Evolutionary conservation across 2,113 vertebrate genomes (phyloP), one percentile per base, ranked within the genome.

Genomic region (Semnornis frantzii): DNA sequence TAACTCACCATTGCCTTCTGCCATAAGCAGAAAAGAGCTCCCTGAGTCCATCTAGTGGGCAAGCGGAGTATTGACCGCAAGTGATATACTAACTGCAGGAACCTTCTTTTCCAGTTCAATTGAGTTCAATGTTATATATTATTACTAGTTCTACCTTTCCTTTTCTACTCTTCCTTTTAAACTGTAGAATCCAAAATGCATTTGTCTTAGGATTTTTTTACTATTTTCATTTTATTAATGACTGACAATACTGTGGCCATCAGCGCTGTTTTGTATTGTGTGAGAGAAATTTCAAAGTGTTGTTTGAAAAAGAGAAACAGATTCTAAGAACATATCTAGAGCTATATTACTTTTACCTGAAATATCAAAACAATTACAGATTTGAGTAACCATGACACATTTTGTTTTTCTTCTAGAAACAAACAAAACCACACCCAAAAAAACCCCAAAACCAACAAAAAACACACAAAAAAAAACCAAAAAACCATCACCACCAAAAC

Each of bases 181-280:
- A 34, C 24, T 30, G 15, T 19, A 89, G 21, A 68, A 57, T 37
- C 12, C 77, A 66, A 90, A 79, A 23, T 1, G 3, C 24, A 7
- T 55, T 88, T 83, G 19, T 15, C 14, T 72, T 33, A 15, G 7
- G 6, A 84, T 74, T 66, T 84, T 8, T 19, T 8, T 11, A 60
- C 71, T 80, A n/a, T 46, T 62, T 28, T 62, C 8, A 1, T 87
- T 58, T 25, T 31, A 31, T 27, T 46, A 73, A 84, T 31, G 15
- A 69, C 28, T 74, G 15, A 28, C 34, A 64, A 50, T 76, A 31
- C 34, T 34, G 39, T 37, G 86, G 25, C 15, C 42, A 71, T 21
- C 42, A 72, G 68, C 14, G 33, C 1, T 1, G 33, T 23, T 44
- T 46, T 27, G 39, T 8, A 12, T 7, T 4, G 0, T 1, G 0